Percentiles rank a stretch among this genome's conserved stretches.
Evolutionary conservation across 2,888 invertebrate genomes (phyloP).

Genomic region (Corythucha ciliata): DNA sequence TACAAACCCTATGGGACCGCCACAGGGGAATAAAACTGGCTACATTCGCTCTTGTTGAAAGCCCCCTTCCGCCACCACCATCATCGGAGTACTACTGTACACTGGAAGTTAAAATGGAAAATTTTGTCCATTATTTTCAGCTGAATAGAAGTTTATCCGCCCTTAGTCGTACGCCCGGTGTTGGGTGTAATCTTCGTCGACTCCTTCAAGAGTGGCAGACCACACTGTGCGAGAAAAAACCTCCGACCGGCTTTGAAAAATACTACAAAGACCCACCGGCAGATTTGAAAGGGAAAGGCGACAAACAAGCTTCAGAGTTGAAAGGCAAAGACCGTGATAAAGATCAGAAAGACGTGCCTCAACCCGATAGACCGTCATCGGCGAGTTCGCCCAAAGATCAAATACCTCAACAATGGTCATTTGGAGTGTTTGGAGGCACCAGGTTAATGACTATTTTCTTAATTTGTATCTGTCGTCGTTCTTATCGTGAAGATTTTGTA

Average conservation of each 20-base stretch:
- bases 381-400: slow-evolving; percentile 42
- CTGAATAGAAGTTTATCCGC: slow-evolving; percentile 41
- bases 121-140: slow-evolving; percentile 36
- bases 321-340: slow-evolving; percentile 31
- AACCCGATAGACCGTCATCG: no score
- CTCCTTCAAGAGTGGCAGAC: slow-evolving; percentile 53
- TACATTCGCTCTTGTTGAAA: no score
- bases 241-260: slow-evolving; percentile 90
- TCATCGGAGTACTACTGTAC: no score
- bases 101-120: not conserved
- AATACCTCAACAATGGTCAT: slow-evolving; percentile 45
- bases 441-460: slow-evolving; percentile 34
- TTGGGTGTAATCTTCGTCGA: slow-evolving; percentile 49
- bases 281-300: slow-evolving; percentile 6
- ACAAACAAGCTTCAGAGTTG: slow-evolving; percentile 16
- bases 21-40: no score
- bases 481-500: no score
- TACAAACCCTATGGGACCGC: no score
- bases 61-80: no score
- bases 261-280: slow-evolving; percentile 55
- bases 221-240: slow-evolving; percentile 62
- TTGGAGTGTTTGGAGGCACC: slow-evolving; percentile 46
- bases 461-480: not conserved
- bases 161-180: slow-evolving; percentile 43
- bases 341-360: slow-evolving; percentile 25